A percentile compares a stretch with the other conserved stretches of the same genome.
Conservation (phyloP, 2,797 vertebrate genomes). For the Catamblyrhynchus diadema region DNA sequence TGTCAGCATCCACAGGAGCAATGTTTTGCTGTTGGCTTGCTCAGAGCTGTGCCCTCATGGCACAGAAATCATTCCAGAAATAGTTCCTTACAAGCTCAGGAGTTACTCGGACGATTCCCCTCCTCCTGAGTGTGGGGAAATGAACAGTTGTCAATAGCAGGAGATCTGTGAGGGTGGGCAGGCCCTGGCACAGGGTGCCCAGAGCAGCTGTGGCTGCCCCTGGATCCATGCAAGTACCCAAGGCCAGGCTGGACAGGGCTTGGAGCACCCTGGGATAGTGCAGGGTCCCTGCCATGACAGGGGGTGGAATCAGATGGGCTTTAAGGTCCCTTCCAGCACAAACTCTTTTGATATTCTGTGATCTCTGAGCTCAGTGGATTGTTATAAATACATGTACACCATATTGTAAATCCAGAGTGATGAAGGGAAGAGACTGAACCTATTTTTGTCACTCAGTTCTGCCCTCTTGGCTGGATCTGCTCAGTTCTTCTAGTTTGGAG, state of each 20-base stretch:
- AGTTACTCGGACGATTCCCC: neutral
- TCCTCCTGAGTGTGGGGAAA: neutral
- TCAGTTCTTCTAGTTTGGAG: neutral
- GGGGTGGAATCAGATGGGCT: neutral
- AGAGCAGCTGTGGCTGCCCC: neutral
- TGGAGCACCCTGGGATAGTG: rapidly evolving
- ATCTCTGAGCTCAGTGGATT: neutral
- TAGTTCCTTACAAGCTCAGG: neutral
- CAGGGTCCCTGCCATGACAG: neutral
- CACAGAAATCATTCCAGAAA: neutral
- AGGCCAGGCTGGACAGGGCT: rapidly evolving
- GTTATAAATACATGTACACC: neutral
- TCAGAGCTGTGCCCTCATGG: neutral
- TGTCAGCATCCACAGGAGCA: neutral
- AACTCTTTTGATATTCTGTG: neutral
- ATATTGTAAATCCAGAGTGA: neutral
- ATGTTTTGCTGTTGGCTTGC: neutral
- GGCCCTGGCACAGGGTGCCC: neutral
- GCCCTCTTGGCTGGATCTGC: neutral
- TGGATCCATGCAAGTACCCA: neutral
- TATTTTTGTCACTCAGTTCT: neutral
- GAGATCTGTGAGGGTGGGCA: neutral
- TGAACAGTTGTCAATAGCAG: neutral
- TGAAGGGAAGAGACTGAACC: neutral
- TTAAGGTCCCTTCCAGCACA: neutral